These are phyloP conservation scores for Prosopocoilus inquinatus DNA, from an alignment of 2,888 invertebrate species.

Conservation along the genomic window DNA sequence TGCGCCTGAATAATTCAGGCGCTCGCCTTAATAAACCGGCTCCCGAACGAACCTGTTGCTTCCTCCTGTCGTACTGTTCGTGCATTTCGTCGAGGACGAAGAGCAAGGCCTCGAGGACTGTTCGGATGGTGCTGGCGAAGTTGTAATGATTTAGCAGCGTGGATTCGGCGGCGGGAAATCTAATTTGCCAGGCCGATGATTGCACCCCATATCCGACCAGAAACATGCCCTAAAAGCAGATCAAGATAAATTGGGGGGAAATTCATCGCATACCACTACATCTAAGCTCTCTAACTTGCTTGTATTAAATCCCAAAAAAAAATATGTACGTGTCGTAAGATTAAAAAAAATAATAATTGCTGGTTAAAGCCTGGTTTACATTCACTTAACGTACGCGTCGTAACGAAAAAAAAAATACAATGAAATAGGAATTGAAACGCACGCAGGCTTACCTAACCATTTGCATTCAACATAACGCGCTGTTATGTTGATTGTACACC, in stretches of 20 bases:
- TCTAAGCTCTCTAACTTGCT: background rate
- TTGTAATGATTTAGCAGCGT: conserved; percentile 45
- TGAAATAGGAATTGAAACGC: no score
- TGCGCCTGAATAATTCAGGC: no score
- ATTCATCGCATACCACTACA: background rate
- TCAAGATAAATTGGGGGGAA: background rate
- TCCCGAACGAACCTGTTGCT: conserved; percentile 31
- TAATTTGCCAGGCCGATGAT: conserved; percentile 49
- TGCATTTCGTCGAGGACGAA: conserved; percentile 43
- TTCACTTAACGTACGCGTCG: no score
- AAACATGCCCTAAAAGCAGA: conserved; percentile 44
- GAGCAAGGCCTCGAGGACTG: conserved; percentile 40
- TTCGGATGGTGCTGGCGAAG: conserved; percentile 41
- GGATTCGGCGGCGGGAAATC: conserved; percentile 46
- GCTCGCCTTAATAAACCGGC: no score
- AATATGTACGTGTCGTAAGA: no score
- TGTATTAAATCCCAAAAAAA: no score
- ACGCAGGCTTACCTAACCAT: no score
- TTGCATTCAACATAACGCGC: no score
- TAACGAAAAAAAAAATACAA: no score
- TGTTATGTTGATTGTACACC: no score
- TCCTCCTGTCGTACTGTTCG: conserved; percentile 31
- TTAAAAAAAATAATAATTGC: no score
- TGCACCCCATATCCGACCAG: conserved; percentile 49
- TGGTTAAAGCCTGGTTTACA: no score